Evolutionary conservation across 2,888 invertebrate genomes (phyloP).

Genomic region (Gryllus longicercus): DNA sequence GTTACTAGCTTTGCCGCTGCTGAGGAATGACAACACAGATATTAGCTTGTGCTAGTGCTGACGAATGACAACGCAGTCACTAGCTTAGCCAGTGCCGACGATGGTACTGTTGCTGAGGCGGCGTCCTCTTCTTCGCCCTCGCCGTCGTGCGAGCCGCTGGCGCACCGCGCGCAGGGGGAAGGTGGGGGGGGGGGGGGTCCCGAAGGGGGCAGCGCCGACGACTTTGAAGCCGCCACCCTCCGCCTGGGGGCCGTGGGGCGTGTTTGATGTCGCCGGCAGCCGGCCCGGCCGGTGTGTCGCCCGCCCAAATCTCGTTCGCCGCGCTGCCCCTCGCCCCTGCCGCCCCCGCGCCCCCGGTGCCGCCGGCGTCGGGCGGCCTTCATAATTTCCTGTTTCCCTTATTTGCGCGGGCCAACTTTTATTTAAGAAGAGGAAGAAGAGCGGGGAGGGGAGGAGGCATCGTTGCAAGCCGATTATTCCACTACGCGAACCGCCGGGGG

Average conservation of each 20-base stretch:
- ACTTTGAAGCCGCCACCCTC: background rate
- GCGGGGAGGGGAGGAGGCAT: background rate
- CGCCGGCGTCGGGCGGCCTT: background rate
- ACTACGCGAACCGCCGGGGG: background rate
- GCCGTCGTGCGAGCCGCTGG: background rate
- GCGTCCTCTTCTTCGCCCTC: no score
- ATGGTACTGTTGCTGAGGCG: no score
- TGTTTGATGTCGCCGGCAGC: background rate
- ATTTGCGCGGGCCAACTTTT: background rate
- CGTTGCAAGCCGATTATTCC: background rate
- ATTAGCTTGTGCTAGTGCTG: no score
- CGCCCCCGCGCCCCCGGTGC: background rate
- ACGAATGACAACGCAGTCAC: no score
- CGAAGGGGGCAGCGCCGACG: background rate
- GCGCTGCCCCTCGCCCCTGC: background rate
- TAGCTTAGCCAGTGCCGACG: no score
- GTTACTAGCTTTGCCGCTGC: no score
- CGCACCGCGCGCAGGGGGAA: background rate
- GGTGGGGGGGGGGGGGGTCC: background rate
- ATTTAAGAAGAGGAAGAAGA: background rate
- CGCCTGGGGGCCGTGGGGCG: background rate
- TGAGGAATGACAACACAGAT: no score
- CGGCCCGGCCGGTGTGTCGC: background rate
- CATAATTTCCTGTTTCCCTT: constrained; percentile 4
- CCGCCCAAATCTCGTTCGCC: background rate